Evolutionary conservation across 2,797 vertebrate species (phyloP).

Genomic region (Sternarchorhynchus goeldii): DNA sequence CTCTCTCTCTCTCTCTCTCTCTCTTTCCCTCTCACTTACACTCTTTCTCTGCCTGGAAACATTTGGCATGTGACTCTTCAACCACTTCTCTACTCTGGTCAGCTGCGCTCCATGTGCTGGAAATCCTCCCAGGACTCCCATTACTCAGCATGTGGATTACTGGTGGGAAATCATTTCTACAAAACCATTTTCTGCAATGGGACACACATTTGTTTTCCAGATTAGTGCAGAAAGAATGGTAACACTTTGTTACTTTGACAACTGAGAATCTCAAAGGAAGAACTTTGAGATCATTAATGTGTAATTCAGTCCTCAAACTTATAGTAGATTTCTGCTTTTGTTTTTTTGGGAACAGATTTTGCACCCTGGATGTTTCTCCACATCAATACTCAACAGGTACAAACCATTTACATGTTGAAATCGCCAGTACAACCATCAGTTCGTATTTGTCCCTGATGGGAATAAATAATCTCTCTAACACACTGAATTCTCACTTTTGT

Average conservation of each 20-base stretch:
- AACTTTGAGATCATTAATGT: background rate
- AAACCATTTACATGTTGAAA: background rate
- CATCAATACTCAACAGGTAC: background rate
- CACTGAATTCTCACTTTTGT: too few relatives aligned
- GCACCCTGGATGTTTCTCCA: background rate
- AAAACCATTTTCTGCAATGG: conserved; percentile 5
- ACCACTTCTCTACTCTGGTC: conserved; percentile 39
- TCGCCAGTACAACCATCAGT: background rate
- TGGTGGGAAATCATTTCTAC: background rate
- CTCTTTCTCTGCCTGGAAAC: conserved; percentile 6
- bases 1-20: too few relatives aligned
- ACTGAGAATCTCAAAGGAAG: background rate
- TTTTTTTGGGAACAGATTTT: background rate
- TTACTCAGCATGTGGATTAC: conserved; percentile 4
- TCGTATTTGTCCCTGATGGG: background rate
- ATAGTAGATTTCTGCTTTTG: background rate
- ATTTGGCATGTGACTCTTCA: conserved; percentile 43
- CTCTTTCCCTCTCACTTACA: background rate
- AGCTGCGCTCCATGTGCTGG: conserved; percentile 22
- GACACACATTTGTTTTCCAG: background rate
- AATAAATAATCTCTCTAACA: too few relatives aligned
- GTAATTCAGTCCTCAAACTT: background rate
- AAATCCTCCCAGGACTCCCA: conserved; percentile 34
- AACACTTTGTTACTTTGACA: background rate
- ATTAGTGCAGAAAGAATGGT: background rate